A percentile compares a stretch with the other conserved stretches of the same genome.
Evolutionary conservation across 2,113 vertebrate species (phyloP).

Genomic region (Solenodon paradoxus): DNA sequence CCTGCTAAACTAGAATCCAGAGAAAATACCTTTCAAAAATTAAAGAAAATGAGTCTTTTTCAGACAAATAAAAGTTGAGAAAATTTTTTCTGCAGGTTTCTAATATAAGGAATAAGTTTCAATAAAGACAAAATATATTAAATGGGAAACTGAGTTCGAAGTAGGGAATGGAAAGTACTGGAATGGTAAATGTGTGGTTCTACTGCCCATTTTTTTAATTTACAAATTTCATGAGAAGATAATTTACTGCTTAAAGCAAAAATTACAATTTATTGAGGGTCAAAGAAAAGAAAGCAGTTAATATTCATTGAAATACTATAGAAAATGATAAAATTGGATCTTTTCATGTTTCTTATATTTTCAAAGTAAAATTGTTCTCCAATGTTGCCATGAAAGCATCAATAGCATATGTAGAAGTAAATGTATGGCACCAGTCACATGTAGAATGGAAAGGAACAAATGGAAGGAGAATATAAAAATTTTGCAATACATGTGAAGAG

Average conservation of each 20-base stretch:
- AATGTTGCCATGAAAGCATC: background rate
- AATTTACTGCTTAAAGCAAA: too few species aligned
- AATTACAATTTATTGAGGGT: background rate
- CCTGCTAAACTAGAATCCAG: too few species aligned
- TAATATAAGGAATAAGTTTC: too few species aligned
- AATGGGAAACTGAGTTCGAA: background rate
- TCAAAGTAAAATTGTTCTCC: background rate
- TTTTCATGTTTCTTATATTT: background rate
- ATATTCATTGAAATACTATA: background rate
- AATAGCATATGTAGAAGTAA: background rate
- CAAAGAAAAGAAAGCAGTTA: background rate
- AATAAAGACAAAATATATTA: too few species aligned
- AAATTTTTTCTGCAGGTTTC: background rate
- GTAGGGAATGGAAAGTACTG: background rate
- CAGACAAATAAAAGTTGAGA: background rate
- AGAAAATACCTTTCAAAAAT: too few species aligned
- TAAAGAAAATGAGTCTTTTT: background rate
- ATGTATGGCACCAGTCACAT: background rate
- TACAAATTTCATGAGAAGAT: too few species aligned
- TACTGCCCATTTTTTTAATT: too few species aligned
- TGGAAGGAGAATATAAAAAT: background rate
- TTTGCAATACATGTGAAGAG: background rate
- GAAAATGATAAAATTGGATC: background rate
- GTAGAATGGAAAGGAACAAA: background rate
- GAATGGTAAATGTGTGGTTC: background rate